These are phyloP conservation scores for Hololepta plana DNA, from an alignment of 2,888 invertebrate species.

Conservation along the genomic window DNA sequence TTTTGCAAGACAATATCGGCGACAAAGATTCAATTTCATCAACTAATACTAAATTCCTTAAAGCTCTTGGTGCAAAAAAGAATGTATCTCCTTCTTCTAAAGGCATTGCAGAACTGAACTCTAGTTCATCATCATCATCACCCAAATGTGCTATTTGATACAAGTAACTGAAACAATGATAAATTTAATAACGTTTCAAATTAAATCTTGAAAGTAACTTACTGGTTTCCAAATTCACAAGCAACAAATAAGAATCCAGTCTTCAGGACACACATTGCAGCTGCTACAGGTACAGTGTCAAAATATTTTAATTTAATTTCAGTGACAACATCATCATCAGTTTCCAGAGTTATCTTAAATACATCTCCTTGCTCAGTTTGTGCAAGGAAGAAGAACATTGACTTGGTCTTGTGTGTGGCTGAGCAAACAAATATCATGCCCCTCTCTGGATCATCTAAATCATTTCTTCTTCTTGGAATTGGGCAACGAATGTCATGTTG, in stretches of 20 bases:
- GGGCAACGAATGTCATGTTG: constrained; percentile 98
- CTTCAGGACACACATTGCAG: constrained; percentile 94
- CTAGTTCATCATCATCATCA: constrained; percentile 97
- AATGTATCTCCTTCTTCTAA: constrained; percentile 98
- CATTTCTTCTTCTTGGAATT: constrained; percentile 90
- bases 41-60: constrained; percentile 88
- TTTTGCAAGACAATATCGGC: constrained; percentile 67
- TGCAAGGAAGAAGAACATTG: constrained; percentile 98
- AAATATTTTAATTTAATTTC: constrained; percentile 99
- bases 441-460: constrained; percentile 95
- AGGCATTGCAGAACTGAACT: constrained; percentile 96
- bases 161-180: constrained; percentile 59
- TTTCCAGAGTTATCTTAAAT: constrained; percentile 92
- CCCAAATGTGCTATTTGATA: constrained; percentile 99
- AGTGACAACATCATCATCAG: constrained; percentile 94
- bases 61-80: constrained; percentile 87
- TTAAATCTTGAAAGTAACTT: too few species aligned
- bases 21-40: constrained; percentile 94
- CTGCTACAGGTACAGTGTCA: constrained; percentile 94
- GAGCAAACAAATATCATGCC: constrained; percentile 99
- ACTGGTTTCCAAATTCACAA: constrained; percentile 99
- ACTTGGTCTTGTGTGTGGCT: constrained; percentile 97
- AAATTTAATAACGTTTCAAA: constrained; percentile 6
- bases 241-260: constrained; percentile 98
- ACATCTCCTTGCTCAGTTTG: constrained; percentile 98